Evolutionary conservation across 2,888 invertebrate genomes (phyloP).

Genomic region (Acanthococcus lagerstroemiae): DNA sequence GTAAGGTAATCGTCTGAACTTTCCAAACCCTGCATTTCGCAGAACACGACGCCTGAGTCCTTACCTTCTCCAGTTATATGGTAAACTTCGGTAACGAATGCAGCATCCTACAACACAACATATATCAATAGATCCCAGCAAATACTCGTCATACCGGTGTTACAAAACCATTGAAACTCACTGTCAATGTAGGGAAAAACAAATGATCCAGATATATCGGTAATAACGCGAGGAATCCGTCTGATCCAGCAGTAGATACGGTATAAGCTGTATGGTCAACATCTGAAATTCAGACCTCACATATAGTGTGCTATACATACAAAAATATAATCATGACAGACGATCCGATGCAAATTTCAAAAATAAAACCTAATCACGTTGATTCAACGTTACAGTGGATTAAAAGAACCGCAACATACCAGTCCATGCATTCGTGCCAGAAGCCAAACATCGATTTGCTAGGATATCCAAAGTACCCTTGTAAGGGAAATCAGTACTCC

Average conservation of each 20-base stretch:
- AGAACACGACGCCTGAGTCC: slow-evolving; percentile 90
- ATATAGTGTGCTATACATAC: too few relatives aligned
- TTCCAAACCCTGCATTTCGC: slow-evolving; percentile 84
- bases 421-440: slow-evolving; percentile 88
- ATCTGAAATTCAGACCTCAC: too few relatives aligned
- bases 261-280: slow-evolving; percentile 84
- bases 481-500: slow-evolving; percentile 79
- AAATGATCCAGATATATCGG: slow-evolving; percentile 88
- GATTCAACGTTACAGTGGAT: too few relatives aligned
- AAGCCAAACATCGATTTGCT: slow-evolving; percentile 80
- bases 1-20: slow-evolving; percentile 66
- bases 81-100: slow-evolving; percentile 81
- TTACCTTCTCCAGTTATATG: slow-evolving; percentile 80
- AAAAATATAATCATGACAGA: too few relatives aligned
- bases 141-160: too few relatives aligned
- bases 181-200: slow-evolving; percentile 67
- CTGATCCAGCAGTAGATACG: slow-evolving; percentile 73
- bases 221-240: slow-evolving; percentile 77
- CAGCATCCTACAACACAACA: slow-evolving; percentile 53
- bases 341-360: too few relatives aligned
- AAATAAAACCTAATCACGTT: too few relatives aligned
- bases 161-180: slow-evolving; percentile 38
- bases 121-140: neutral
- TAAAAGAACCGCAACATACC: too few relatives aligned
- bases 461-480: slow-evolving; percentile 80